Evolutionary conservation across 2,113 vertebrate species (phyloP).

Genomic region (Megaceryle torquata): DNA sequence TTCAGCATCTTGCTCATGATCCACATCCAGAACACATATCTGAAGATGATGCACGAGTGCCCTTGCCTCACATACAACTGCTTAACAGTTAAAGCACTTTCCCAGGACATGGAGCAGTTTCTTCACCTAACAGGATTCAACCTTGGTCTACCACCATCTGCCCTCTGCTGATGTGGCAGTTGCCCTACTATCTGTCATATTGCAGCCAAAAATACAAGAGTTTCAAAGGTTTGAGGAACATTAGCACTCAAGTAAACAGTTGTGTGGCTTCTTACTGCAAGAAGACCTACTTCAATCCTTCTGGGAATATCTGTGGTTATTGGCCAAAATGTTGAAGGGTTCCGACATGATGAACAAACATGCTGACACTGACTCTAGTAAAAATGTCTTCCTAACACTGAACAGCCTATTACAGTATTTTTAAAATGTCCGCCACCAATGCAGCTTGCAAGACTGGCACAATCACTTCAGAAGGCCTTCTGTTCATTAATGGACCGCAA

Average conservation of each 20-base stretch:
- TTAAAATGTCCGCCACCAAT: not conserved
- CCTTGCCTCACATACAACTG: constrained; percentile 15
- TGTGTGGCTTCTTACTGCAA: not conserved
- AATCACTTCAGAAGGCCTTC: not conserved
- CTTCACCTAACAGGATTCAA: not conserved
- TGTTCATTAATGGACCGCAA: not conserved
- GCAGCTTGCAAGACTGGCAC: not conserved
- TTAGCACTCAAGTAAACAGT: not conserved
- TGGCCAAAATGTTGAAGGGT: not conserved
- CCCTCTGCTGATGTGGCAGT: not conserved
- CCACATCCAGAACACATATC: not conserved
- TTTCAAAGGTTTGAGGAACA: not conserved
- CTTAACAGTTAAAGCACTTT: not conserved
- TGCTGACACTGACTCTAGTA: fast-evolving
- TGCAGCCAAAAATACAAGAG: not conserved
- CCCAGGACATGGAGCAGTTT: not conserved
- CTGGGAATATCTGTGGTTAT: not conserved
- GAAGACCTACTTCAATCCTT: not conserved
- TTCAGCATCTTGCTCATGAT: fast-evolving
- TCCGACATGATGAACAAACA: not conserved
- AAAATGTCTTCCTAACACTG: not conserved
- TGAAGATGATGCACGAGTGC: not conserved
- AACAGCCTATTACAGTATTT: not conserved
- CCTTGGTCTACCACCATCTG: not conserved
- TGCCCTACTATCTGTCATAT: not conserved